Conservation (phyloP, 2,888 invertebrate genomes). For the Chrysolina haemoptera region DNA sequence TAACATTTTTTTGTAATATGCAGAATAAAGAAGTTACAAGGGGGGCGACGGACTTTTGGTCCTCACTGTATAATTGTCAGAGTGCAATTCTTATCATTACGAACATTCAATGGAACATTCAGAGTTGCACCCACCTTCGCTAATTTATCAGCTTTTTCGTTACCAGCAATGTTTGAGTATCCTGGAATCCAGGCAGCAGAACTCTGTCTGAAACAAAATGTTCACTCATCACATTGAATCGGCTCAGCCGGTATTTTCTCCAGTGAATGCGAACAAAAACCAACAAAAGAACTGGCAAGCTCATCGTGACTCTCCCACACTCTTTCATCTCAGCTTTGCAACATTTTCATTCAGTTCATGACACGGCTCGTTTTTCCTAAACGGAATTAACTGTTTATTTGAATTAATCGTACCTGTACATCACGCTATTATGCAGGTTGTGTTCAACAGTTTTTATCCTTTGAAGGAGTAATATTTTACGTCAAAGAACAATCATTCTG, state of each 20-base stretch:
- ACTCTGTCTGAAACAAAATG: background rate
- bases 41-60: too few relatives aligned
- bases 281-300: constrained; percentile 60
- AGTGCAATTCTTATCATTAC: too few relatives aligned
- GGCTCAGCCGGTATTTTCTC: background rate
- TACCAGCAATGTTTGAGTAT: too few relatives aligned
- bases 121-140: too few relatives aligned
- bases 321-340: constrained; percentile 58
- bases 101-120: too few relatives aligned
- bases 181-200: background rate
- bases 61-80: too few relatives aligned
- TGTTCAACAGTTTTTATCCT: background rate
- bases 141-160: too few relatives aligned
- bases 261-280: constrained; percentile 32
- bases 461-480: constrained; percentile 6
- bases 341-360: constrained; percentile 60
- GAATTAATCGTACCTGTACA: constrained; percentile 59
- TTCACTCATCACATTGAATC: background rate
- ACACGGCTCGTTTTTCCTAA: constrained; percentile 57
- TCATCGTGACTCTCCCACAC: constrained; percentile 60
- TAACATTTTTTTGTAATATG: too few relatives aligned
- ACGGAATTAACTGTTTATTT: constrained; percentile 63
- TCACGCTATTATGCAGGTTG: constrained; percentile 8
- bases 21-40: too few relatives aligned
- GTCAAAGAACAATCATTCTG: background rate